phyloP scores from a whole-genome alignment of 2,888 invertebrate genomes.

The Amphipoea lucens region DNA sequence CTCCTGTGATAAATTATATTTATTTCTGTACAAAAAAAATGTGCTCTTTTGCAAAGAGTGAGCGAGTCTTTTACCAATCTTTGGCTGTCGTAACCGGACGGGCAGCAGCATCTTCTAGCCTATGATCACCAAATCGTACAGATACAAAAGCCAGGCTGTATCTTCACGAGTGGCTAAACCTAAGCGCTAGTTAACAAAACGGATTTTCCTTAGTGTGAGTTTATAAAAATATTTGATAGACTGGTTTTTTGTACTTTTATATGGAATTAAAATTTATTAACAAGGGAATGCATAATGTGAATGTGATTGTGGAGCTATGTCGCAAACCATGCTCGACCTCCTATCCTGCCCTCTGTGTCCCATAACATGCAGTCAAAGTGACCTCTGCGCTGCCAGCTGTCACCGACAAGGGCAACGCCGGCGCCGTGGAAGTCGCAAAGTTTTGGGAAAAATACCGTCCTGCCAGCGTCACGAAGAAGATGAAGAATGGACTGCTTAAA shows the following conservation, averaged over 20 bases:
- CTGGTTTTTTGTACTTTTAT: background rate
- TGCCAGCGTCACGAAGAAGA: too few species aligned
- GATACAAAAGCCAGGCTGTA: background rate
- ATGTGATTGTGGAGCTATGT: too few species aligned
- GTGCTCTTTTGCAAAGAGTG: background rate
- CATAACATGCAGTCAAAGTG: too few species aligned
- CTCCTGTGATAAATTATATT: background rate
- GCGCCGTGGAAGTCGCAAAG: too few species aligned
- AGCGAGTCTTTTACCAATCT: background rate
- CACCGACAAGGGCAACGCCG: too few species aligned
- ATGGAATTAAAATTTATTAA: background rate
- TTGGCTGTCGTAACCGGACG: background rate
- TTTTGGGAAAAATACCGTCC: too few species aligned
- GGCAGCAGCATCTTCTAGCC: background rate
- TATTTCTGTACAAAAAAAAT: background rate
- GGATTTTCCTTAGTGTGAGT: too few species aligned
- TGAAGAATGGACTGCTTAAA: background rate
- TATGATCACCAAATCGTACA: background rate
- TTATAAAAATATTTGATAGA: background rate
- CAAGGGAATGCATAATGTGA: too few species aligned
- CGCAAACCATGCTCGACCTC: too few species aligned
- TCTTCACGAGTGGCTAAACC: background rate
- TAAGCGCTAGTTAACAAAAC: background rate
- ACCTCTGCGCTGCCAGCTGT: too few species aligned
- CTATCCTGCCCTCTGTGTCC: too few species aligned